phyloP scores from a whole-genome alignment of 2,113 vertebrate species.

The Sceloporus undulatus region DNA sequence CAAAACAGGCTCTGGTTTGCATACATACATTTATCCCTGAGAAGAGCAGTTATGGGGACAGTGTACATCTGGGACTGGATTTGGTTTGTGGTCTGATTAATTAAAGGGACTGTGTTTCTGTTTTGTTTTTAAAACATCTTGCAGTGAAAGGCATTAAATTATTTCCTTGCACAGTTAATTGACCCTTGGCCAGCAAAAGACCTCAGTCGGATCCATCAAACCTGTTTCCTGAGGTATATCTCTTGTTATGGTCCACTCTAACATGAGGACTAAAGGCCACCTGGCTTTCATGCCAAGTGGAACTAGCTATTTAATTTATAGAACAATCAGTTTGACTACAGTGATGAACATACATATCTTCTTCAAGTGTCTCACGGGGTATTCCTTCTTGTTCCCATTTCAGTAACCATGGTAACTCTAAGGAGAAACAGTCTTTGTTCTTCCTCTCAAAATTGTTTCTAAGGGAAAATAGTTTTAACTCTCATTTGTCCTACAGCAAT shows the following conservation, averaged over 20 bases:
- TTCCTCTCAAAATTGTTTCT: slow-evolving; percentile 56
- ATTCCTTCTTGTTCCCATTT: slow-evolving; percentile 35
- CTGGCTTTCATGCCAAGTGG: slow-evolving; percentile 66
- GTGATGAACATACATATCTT: slow-evolving; percentile 65
- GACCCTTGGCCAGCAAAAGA: slow-evolving; percentile 34
- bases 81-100: neutral
- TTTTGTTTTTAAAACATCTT: slow-evolving; percentile 5
- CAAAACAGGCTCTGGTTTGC: slow-evolving; percentile 36
- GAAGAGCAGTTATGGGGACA: neutral
- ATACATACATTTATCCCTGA: slow-evolving; percentile 11
- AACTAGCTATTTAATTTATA: slow-evolving; percentile 70
- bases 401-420: slow-evolving; percentile 64
- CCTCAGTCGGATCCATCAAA: slow-evolving; percentile 17
- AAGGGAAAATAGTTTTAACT: slow-evolving; percentile 57
- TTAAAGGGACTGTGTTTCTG: neutral
- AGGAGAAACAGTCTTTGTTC: slow-evolving; percentile 40
- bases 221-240: slow-evolving; percentile 29
- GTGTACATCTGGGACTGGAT: neutral
- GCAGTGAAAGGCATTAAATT: slow-evolving; percentile 30
- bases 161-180: slow-evolving; percentile 29
- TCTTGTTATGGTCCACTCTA: slow-evolving; percentile 43
- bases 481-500: slow-evolving; percentile 17
- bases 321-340: slow-evolving; percentile 66
- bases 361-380: slow-evolving; percentile 59
- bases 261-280: slow-evolving; percentile 59